Base-by-base conservation (phyloP, 2,797 vertebrate species). In the Pteropus rufus region DNA sequence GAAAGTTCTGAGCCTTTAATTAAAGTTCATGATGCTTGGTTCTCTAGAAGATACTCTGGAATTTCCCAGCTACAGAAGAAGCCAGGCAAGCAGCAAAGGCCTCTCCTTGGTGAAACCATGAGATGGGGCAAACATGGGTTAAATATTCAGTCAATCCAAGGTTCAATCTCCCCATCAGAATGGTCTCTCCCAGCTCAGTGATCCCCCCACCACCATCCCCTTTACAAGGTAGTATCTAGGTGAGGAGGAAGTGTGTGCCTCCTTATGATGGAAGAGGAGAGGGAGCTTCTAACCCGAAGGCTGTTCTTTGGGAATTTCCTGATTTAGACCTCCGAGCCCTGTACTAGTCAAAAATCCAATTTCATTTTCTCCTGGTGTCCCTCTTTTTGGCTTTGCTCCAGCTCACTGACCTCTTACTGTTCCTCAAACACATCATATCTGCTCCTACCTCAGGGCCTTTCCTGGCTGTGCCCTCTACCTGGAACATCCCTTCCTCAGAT, bases 41-140 rank as follows among this genome's bases (percentile, higher is more conserved):
- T 95, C 52, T 95, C 79, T 64, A 76, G 60, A 93, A 93, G 39
- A 56, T 36, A 79, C 21, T 41, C 65, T 89, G 34, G 80, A 79
- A 84, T 79, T 85, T 84, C 67, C n/a, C 73, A 54, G 23, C 56
- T 49, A 26, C 24, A 77, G 11, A 76, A 89, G 62, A 49, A 83
- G 62, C 15, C 85, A 96, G 34, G 82, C 3, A 69, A 86, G 69
- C 52, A 46, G 41, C 12, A 73, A 89, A 80, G 49, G 29, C 3
- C 21, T 81, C 39, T 79, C 52, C 4, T 46, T 10, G 39, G 29
- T 36, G 76, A 88, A 76, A 62, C 60, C 58, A 41, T 46, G 36
- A 89, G 34, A 82, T 1, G 5, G 52, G 19, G 52, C 23, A 56
- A 72, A 62, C 7, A 12, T 16, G 16, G 24, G 7, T 58, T 79